These are phyloP conservation scores for Heliconius aoede DNA, from an alignment of 2,888 invertebrate genomes.

Conservation along the genomic window DNA sequence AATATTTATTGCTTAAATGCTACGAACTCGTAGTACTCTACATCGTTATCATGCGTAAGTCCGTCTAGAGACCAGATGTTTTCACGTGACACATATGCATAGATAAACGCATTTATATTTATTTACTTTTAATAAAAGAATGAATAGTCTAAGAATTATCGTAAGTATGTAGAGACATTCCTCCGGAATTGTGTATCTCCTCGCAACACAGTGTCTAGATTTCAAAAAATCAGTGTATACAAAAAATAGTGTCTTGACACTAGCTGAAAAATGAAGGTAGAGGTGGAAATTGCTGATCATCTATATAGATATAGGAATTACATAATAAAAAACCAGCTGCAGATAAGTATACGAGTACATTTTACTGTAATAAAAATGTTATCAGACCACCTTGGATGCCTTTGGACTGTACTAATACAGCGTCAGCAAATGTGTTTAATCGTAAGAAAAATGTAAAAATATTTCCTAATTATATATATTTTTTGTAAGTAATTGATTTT, in stretches of 20 bases:
- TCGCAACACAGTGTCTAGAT: too few species aligned
- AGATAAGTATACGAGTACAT: background rate
- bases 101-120: background rate
- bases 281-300: too few species aligned
- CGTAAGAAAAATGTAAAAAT: too few species aligned
- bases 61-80: conserved; percentile 3
- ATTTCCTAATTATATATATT: too few species aligned
- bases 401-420: background rate
- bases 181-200: too few species aligned
- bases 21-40: background rate
- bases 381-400: conserved; percentile 19
- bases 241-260: too few species aligned
- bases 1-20: too few species aligned
- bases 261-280: too few species aligned
- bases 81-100: conserved; percentile 10
- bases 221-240: too few species aligned
- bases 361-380: background rate
- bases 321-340: background rate
- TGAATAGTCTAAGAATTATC: background rate
- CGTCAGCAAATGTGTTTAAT: too few species aligned
- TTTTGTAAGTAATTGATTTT: too few species aligned
- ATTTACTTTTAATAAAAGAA: background rate
- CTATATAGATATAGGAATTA: background rate
- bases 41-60: background rate
- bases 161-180: background rate